Conservation (phyloP, 64 coral and sea anemone species). For the Catalaphyllia jardinei region DNA sequence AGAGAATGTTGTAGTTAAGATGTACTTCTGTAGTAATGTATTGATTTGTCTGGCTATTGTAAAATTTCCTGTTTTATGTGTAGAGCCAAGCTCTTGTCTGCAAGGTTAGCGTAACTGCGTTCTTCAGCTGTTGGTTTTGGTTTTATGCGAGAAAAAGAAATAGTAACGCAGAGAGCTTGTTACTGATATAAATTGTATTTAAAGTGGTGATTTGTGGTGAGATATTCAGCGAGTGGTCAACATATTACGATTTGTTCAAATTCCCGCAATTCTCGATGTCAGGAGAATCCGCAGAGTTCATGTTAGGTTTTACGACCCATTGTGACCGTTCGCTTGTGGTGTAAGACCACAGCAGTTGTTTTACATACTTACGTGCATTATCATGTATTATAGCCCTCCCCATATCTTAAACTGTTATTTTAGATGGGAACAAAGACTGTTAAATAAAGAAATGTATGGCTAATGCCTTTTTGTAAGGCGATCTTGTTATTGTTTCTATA, state of each 20-base stretch:
- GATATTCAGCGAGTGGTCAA: constrained; percentile 30
- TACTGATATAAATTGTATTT: constrained; percentile 31
- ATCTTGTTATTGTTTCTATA: not conserved
- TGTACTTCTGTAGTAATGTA: not conserved
- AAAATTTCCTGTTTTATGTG: not conserved
- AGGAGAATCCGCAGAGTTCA: constrained; percentile 1
- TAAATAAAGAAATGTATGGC: constrained; percentile 42
- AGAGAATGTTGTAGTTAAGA: constrained; percentile 1
- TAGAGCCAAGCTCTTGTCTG: constrained; percentile 34
- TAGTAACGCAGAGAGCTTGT: not conserved
- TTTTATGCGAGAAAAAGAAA: not conserved
- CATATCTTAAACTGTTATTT: constrained; percentile 49
- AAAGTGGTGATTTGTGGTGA: constrained; percentile 27
- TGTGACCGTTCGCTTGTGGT: constrained; percentile 8
- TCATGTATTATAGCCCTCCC: constrained; percentile 38
- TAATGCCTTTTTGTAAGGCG: constrained; percentile 31
- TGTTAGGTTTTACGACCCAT: constrained; percentile 11
- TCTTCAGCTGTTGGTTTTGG: constrained; percentile 8
- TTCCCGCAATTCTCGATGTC: constrained; percentile 5
- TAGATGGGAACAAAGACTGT: constrained; percentile 32
- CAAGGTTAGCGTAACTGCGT: not conserved
- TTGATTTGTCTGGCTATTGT: not conserved
- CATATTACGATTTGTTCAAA: not conserved
- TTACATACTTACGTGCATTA: constrained; percentile 32
- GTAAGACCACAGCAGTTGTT: not conserved